Evolutionary conservation across 1,140 invertebrate genomes (phyloP).

Genomic region (Drosophila bifasciata): DNA sequence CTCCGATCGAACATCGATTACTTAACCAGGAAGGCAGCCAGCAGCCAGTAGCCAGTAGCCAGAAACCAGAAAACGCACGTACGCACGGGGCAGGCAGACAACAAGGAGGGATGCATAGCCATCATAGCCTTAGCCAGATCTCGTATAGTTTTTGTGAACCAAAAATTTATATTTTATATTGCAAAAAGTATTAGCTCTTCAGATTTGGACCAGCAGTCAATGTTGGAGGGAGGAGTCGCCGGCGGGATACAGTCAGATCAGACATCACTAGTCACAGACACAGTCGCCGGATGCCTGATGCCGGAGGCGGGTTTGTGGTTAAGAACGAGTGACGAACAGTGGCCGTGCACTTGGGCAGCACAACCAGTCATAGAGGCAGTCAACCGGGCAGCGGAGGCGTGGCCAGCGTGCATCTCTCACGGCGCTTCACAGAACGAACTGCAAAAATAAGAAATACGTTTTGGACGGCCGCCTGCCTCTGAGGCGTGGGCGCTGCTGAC

Average conservation of each 20-base stretch:
- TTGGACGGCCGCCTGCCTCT: slow-evolving; percentile 46
- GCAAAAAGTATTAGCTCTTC: slow-evolving; percentile 31
- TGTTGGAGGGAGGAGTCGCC: slow-evolving; percentile 29
- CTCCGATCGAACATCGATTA: slow-evolving; percentile 69
- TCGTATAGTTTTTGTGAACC: slow-evolving; percentile 31
- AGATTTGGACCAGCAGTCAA: slow-evolving; percentile 10
- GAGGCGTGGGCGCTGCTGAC: slow-evolving; percentile 38
- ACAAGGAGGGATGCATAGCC: slow-evolving; percentile 5
- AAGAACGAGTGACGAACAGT: slow-evolving; percentile 25
- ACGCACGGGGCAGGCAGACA: no score
- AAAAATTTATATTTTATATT: slow-evolving; percentile 43
- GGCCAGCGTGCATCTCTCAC: slow-evolving; percentile 51
- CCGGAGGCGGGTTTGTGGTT: slow-evolving; percentile 52
- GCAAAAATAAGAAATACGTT: slow-evolving; percentile 80
- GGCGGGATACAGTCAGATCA: slow-evolving; percentile 55
- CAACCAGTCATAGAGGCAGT: slow-evolving; percentile 33
- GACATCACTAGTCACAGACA: slow-evolving; percentile 58
- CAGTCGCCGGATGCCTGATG: slow-evolving; percentile 41
- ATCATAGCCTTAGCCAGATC: slow-evolving; percentile 33
- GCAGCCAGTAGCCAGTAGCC: slow-evolving; percentile 23
- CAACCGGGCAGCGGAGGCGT: slow-evolving; percentile 58
- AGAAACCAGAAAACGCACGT: slow-evolving; percentile 6
- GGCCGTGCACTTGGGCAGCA: slow-evolving; percentile 24
- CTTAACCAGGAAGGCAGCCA: slow-evolving; percentile 50
- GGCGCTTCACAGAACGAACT: slow-evolving; percentile 62